Percentiles rank a stretch among this genome's conserved stretches.
Conservation (phyloP, 2,113 vertebrate genomes). For the Pseudorasbora parva region DNA sequence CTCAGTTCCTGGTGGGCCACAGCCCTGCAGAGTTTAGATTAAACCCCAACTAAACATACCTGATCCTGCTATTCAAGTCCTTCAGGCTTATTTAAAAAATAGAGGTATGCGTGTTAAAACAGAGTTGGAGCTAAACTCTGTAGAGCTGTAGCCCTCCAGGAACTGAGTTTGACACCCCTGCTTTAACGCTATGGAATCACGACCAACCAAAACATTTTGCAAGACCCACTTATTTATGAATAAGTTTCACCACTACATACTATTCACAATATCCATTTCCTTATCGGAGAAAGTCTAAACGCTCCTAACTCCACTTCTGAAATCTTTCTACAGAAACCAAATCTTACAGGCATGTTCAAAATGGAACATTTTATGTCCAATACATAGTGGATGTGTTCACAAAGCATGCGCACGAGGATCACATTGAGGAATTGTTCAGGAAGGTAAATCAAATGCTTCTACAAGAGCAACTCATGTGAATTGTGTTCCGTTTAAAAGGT, state of each 20-base stretch:
- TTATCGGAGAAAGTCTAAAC: background rate
- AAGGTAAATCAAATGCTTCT: slow-evolving; percentile 64
- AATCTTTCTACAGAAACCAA: slow-evolving; percentile 69
- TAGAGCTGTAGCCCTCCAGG: no score
- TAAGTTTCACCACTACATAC: background rate
- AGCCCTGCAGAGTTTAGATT: no score
- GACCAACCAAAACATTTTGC: background rate
- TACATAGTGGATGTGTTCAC: slow-evolving; percentile 66
- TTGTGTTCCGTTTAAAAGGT: background rate
- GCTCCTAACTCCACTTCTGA: background rate
- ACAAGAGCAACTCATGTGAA: background rate
- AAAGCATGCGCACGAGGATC: slow-evolving; percentile 56
- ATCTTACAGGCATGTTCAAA: slow-evolving; percentile 62
- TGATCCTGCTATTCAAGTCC: no score
- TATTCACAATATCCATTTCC: background rate
- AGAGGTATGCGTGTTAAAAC: no score
- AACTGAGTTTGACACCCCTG: no score
- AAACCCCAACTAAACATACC: no score
- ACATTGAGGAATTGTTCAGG: slow-evolving; percentile 78
- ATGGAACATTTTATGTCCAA: slow-evolving; percentile 74
- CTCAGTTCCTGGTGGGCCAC: no score
- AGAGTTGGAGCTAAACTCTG: no score
- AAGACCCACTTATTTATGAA: background rate
- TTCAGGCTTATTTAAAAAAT: no score
- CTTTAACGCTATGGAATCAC: no score